These are phyloP conservation scores for Ochropacha duplaris DNA, from an alignment of 2,888 invertebrate genomes.

Conservation along the genomic window DNA sequence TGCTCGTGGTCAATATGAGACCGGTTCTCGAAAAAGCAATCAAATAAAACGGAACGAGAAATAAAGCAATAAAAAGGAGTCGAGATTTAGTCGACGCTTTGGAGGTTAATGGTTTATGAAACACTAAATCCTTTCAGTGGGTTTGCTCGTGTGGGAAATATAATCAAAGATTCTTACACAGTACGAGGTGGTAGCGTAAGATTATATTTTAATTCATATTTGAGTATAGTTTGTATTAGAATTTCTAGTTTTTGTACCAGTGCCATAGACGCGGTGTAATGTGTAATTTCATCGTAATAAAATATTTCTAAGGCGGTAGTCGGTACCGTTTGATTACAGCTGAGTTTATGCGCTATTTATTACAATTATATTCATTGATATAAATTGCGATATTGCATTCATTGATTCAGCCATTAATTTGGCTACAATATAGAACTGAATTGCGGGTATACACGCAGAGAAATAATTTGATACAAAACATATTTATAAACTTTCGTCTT, in stretches of 20 bases:
- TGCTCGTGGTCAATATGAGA: conserved; percentile 15
- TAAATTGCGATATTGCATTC: background rate
- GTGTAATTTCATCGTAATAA: background rate
- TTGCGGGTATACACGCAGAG: background rate
- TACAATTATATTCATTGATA: background rate
- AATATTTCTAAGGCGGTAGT: background rate
- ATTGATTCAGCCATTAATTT: background rate
- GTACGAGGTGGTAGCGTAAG: background rate
- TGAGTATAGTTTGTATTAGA: background rate
- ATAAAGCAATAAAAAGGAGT: conserved; percentile 59
- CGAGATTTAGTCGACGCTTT: conserved; percentile 43
- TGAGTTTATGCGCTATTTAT: background rate
- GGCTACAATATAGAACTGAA: background rate
- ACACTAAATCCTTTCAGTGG: conserved; percentile 12
- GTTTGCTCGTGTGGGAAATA: background rate
- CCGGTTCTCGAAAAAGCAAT: conserved; percentile 39
- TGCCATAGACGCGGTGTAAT: background rate
- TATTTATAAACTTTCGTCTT: background rate
- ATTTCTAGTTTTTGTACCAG: background rate
- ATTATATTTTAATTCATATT: background rate
- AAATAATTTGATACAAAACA: background rate
- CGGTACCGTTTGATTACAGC: background rate
- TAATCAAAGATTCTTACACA: background rate
- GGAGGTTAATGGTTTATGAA: conserved; percentile 50
- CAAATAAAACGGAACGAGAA: conserved; percentile 47